These are phyloP conservation scores for Pelagia noctiluca DNA, from an alignment of 30 jellyfish, hydroid and myxozoan species.

Conservation along the genomic window DNA sequence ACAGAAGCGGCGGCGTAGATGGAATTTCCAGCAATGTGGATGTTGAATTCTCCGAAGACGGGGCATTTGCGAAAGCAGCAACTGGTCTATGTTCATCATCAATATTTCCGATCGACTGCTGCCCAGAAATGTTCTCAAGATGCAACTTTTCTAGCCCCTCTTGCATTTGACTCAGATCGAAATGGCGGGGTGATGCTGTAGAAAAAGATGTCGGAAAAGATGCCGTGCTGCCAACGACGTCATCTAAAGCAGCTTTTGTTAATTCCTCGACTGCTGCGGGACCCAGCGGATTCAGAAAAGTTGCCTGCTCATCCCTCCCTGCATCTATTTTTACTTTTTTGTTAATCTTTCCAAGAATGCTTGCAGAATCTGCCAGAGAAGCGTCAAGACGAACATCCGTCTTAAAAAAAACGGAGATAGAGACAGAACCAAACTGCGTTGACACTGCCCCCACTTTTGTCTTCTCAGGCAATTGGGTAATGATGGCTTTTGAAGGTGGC, in stretches of 20 bases:
- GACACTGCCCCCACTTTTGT: slow-evolving; percentile 72
- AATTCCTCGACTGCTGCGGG: slow-evolving; percentile 85
- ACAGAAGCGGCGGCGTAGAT: slow-evolving; percentile 89
- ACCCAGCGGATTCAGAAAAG: slow-evolving; percentile 49
- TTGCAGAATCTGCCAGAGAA: not conserved
- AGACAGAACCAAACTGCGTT: slow-evolving; percentile 80
- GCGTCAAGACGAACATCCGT: slow-evolving; percentile 63
- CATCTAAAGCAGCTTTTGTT: slow-evolving; percentile 91
- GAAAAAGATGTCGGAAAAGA: slow-evolving; percentile 68
- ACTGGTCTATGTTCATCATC: slow-evolving; percentile 62
- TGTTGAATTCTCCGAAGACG: slow-evolving; percentile 30
- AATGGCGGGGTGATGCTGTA: slow-evolving; percentile 38
- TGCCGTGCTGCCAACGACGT: slow-evolving; percentile 56
- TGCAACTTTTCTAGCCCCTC: slow-evolving; percentile 23
- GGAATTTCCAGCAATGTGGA: slow-evolving; percentile 81
- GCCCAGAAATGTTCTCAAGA: slow-evolving; percentile 31
- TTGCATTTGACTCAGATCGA: slow-evolving; percentile 40
- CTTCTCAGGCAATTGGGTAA: slow-evolving; percentile 45
- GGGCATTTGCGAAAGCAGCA: slow-evolving; percentile 89
- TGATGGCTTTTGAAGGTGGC: slow-evolving; percentile 16
- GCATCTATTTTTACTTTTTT: slow-evolving; percentile 35
- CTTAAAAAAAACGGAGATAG: slow-evolving; percentile 55
- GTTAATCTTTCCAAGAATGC: not conserved
- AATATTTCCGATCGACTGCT: slow-evolving; percentile 56
- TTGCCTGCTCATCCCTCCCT: slow-evolving; percentile 50